These are phyloP conservation scores for Paramormyrops kingsleyae DNA, from an alignment of 2,113 vertebrate genomes.

Conservation along the genomic window DNA sequence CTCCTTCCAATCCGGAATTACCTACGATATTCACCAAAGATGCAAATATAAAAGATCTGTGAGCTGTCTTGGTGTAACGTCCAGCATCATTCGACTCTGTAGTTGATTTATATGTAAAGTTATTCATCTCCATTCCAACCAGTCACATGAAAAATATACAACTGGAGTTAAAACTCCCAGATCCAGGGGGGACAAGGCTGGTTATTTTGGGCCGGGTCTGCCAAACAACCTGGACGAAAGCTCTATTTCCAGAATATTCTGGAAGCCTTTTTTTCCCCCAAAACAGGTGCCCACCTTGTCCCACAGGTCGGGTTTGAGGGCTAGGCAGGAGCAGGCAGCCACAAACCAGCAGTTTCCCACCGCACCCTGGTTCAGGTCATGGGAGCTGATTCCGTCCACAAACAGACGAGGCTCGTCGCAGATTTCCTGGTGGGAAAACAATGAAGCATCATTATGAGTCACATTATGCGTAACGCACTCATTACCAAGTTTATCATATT, in stretches of 20 bases:
- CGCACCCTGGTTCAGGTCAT: slow-evolving; percentile 78
- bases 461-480: too few species aligned
- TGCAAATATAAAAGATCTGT: background rate
- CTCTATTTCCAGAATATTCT: background rate
- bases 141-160: background rate
- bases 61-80: background rate
- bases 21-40: slow-evolving; percentile 52
- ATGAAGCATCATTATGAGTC: background rate
- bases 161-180: background rate
- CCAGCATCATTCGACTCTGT: background rate
- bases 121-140: background rate
- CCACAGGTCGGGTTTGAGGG: slow-evolving; percentile 75
- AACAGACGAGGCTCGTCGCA: slow-evolving; percentile 68
- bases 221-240: background rate
- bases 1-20: slow-evolving; percentile 73
- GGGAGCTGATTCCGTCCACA: slow-evolving; percentile 80
- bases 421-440: slow-evolving; percentile 64
- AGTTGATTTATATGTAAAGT: background rate
- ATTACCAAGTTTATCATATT: too few species aligned
- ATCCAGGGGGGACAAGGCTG: background rate
- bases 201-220: background rate
- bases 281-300: slow-evolving; percentile 59
- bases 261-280: background rate
- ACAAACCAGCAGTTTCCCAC: slow-evolving; percentile 89
- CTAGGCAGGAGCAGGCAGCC: slow-evolving; percentile 82